Evolutionary conservation across 2,888 invertebrate species (phyloP), one percentile per base, ranked within the genome.

Genomic region (Xiphydria camelus): DNA sequence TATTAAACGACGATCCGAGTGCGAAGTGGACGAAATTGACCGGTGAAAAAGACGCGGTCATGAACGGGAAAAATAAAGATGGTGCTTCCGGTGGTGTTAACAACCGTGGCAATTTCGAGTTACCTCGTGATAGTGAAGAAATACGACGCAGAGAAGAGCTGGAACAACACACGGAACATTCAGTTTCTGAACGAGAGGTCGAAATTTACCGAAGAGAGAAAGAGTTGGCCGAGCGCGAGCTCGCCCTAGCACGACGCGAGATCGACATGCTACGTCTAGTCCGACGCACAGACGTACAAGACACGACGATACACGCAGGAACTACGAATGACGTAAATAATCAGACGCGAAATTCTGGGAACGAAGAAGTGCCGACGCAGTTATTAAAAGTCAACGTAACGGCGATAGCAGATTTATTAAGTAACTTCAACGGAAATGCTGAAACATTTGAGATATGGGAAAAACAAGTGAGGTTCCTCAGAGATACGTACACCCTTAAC

Each of bases 401-500:
- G 23, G 10, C 12, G 31, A 17, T 41, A 2, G 41, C 37, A 1
- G 41, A 46, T 3, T 20, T 46, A 3, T 32, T 45, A 19, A 21
- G 22, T 10, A 4, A 10, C n/a, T 46, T 25, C 12, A 2, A 21
- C n/a, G 41, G 41, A 5, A 38, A 37, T 4, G 25, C 33, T 6
- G 38, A 42, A 12, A 21, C 23, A 9, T 38, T 19, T 22, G 47
- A 43, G 19, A 43, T 39, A 4, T 47, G 47, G 47, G 42, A 12
- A 35, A 47, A 3, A 26, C 35, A 10, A 46, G 2, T 23, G 23
- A 23, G n/a, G 23, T 23, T 23, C 23, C 23, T 23, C 23, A 23
- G 23, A 23, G n/a, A 6, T n/a, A n/a, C 23, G n/a, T 23, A 23
- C 23, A 23, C 6, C 6, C 23, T 23, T n/a, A 23, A n/a, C n/a